phyloP scores from a whole-genome alignment of 1,140 invertebrate species.

The Pachyrhynchus sulphureomaculatus region DNA sequence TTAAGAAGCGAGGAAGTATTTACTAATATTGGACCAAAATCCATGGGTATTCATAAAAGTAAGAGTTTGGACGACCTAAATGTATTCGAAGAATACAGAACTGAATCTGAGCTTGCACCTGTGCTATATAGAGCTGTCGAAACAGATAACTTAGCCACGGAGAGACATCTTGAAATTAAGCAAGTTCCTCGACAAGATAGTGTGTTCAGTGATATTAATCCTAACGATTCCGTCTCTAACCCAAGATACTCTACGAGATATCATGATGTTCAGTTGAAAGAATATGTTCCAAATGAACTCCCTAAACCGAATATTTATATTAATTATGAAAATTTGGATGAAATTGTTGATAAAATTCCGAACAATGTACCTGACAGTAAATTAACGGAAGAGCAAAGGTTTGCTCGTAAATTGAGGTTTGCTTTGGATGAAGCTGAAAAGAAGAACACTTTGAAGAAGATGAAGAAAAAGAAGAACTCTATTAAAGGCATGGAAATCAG shows the following conservation, averaged over 20 bases:
- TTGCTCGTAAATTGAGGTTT: conserved; percentile 34
- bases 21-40: not conserved
- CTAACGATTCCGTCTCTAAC: conserved; percentile 34
- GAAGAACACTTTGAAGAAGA: conserved; percentile 36
- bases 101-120: not conserved
- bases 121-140: conserved; percentile 12
- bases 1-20: not conserved
- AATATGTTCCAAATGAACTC: not conserved
- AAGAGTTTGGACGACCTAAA: conserved; percentile 23
- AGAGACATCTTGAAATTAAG: not conserved
- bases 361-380: conserved; percentile 21
- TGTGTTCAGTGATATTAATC: conserved; percentile 28
- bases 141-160: conserved; percentile 12
- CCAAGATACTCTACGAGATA: conserved; percentile 21
- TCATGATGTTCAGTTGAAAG: not conserved
- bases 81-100: conserved; percentile 18
- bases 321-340: conserved; percentile 36
- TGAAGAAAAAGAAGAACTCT: conserved; percentile 21
- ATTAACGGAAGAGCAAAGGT: conserved; percentile 40
- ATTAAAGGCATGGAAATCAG: conserved; percentile 36
- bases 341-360: conserved; percentile 33
- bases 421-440: conserved; percentile 36
- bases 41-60: not conserved
- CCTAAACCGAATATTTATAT: conserved; percentile 25
- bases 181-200: conserved; percentile 1